A percentile compares a stretch with the other conserved stretches of the same genome.
Evolutionary conservation across 2,113 vertebrate species (phyloP).

Genomic region (Pionites leucogaster): DNA sequence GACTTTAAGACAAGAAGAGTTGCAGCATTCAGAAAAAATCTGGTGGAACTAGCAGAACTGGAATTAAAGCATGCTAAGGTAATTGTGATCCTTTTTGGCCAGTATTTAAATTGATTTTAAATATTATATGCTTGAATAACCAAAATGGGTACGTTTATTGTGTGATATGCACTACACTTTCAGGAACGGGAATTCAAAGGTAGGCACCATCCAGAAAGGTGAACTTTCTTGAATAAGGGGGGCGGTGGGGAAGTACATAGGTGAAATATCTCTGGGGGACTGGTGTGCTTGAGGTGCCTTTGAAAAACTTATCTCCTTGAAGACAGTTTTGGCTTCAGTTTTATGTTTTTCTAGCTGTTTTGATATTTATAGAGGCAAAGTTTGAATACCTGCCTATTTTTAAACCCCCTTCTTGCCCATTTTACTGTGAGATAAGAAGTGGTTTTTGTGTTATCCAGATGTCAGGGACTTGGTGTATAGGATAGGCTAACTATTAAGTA

Average conservation of each 20-base stretch:
- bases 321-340: background rate
- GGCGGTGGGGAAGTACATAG: background rate
- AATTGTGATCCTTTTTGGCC: background rate
- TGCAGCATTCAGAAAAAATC: slow-evolving; percentile 96
- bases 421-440: background rate
- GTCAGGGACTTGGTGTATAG: background rate
- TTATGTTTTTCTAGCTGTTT: background rate
- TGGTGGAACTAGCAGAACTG: slow-evolving; percentile 97
- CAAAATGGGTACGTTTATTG: background rate
- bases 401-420: background rate
- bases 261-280: background rate
- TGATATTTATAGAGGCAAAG: background rate
- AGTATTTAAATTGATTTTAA: background rate
- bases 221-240: background rate
- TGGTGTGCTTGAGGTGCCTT: background rate
- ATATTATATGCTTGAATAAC: background rate
- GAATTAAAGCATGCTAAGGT: slow-evolving; percentile 99
- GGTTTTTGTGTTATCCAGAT: background rate
- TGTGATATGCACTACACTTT: background rate
- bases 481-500: background rate
- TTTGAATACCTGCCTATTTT: background rate
- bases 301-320: background rate
- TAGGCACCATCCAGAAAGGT: background rate
- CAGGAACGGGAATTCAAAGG: background rate
- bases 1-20: slow-evolving; percentile 99